Evolutionary conservation across 1,140 invertebrate genomes (phyloP), one percentile per base, ranked within the genome.

Genomic region (Drosophila ananassae): DNA sequence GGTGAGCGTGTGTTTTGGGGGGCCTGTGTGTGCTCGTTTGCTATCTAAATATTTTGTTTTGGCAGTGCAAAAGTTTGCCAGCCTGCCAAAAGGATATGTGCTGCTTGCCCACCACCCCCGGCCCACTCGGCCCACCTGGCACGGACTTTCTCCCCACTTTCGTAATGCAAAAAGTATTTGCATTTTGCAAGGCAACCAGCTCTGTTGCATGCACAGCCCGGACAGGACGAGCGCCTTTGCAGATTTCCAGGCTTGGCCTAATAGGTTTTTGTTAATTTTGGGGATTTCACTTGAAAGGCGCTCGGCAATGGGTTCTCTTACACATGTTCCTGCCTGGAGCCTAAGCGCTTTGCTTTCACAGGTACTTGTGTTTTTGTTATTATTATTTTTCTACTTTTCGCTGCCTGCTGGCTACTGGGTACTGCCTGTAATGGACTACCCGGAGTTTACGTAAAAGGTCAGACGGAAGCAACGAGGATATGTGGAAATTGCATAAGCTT

Each of bases 11-110:
- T 48, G 46, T 73, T 17, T 5, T 44, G 53, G 58, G 44, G 25
- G 10, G 34, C 10, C 34, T 64, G 21, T 66, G 25, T 63, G 28
- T 58, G 48, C 63, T 41, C 37, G 59, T 73, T 69, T 74, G 67
- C 77, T 87, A 87, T 85, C 81, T 85, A 87, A 85, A 85, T 85
- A 85, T 85, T 87, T 85, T 85, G 82, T 85, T 85, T 80, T 89
- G 79, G 53, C 83, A 89, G 82, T 64, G 71, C 74, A 62, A 87
- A 85, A 85, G 82, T 87, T 75, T 59, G 63, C 78, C 59, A 79
- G 72, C 56, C 67, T 77, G 59, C 73, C 64, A 39, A 47, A 47
- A 44, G 41, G 67, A 51, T 50, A 22, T 39, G 50, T 44, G 13
- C 3, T 21, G 9, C 22, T 25, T 8, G 21, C 60, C 22, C 54